Percentiles rank a stretch among this genome's conserved stretches.
Evolutionary conservation across 2,888 invertebrate species (phyloP).

Genomic region (Ethmia dodecea): DNA sequence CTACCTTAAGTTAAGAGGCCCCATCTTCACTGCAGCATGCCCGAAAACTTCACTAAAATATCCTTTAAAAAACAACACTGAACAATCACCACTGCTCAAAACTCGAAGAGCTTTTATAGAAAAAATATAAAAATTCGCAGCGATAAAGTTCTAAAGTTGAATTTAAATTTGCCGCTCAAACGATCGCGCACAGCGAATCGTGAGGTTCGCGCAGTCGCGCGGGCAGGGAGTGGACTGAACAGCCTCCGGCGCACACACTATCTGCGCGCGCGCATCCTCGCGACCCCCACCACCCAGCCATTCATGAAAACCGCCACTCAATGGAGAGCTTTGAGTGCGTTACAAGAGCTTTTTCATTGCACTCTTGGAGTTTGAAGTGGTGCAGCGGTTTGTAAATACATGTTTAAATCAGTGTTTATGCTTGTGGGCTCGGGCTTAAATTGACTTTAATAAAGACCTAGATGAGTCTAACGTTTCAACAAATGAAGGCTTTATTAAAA

Average conservation of each 20-base stretch:
- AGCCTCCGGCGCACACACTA: constrained; percentile 32
- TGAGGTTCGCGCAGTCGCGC: constrained; percentile 48
- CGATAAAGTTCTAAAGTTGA: constrained; percentile 34
- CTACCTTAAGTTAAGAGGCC: constrained; percentile 58
- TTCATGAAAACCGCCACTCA: constrained; percentile 58
- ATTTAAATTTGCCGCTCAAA: constrained; percentile 55
- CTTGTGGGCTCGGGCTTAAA: too few species aligned
- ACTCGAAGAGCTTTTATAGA: background rate
- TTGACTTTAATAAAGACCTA: too few species aligned
- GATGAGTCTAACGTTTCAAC: too few species aligned
- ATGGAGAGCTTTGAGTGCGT: too few species aligned
- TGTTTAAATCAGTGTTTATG: too few species aligned
- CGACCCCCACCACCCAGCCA: constrained; percentile 55
- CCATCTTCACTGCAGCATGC: constrained; percentile 63
- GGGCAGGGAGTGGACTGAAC: constrained; percentile 39
- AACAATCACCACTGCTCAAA: constrained; percentile 28
- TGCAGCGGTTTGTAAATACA: background rate
- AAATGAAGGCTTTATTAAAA: too few species aligned
- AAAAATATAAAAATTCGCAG: constrained; percentile 19
- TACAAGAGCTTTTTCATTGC: constrained; percentile 8
- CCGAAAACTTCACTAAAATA: constrained; percentile 26
- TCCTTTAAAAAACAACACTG: constrained; percentile 26
- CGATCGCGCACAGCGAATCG: constrained; percentile 26
- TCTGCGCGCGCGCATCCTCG: constrained; percentile 40
- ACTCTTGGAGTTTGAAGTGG: background rate